Evolutionary conservation across 2,113 vertebrate species (phyloP).

Genomic region (Hydrolagus affinis): DNA sequence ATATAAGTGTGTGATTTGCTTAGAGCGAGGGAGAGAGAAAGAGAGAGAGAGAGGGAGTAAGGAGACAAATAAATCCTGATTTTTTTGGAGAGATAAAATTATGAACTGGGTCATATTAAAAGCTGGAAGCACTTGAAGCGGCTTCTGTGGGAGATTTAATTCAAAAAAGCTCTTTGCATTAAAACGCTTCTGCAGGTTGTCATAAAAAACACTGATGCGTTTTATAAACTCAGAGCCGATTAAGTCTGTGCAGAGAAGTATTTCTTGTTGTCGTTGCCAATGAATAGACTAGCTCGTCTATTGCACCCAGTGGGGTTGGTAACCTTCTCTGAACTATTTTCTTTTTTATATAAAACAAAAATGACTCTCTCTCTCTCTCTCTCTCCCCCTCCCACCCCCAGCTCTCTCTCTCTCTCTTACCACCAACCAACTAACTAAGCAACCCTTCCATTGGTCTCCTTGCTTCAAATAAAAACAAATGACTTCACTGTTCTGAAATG

Average conservation of each 20-base stretch:
- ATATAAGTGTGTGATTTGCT: too few species aligned
- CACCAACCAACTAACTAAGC: not conserved
- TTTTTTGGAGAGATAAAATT: too few species aligned
- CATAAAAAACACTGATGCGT: not conserved
- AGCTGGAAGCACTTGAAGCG: not conserved
- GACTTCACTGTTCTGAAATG: constrained; percentile 16
- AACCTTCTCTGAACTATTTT: not conserved
- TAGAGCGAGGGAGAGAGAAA: too few species aligned
- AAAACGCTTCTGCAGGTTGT: not conserved
- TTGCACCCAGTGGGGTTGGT: not conserved
- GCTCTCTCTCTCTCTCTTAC: too few species aligned
- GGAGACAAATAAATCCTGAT: too few species aligned
- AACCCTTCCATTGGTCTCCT: not conserved
- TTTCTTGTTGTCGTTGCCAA: not conserved
- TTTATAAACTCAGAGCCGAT: not conserved
- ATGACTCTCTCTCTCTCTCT: not conserved
- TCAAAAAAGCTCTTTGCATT: not conserved
- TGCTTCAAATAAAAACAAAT: constrained; percentile 14
- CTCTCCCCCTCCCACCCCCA: not conserved
- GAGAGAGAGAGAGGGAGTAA: too few species aligned
- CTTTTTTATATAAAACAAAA: too few species aligned
- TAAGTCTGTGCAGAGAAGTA: too few species aligned
- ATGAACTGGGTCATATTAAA: not conserved
- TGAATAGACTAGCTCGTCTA: not conserved
- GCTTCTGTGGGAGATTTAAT: not conserved